phyloP scores from a whole-genome alignment of 2,797 vertebrate genomes.

The Danio kyathit region DNA sequence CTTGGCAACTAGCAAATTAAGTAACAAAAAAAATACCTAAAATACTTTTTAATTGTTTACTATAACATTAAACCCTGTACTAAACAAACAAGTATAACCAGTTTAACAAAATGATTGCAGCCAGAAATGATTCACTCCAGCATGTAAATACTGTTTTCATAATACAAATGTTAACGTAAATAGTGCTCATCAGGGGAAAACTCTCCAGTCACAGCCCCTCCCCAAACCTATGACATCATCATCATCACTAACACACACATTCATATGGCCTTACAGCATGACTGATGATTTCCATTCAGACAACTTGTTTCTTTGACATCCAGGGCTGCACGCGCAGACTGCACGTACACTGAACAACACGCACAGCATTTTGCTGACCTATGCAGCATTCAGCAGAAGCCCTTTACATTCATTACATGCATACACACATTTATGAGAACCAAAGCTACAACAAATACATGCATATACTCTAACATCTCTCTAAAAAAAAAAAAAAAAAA shows the following conservation, averaged over 20 bases:
- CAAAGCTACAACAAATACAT: not conserved
- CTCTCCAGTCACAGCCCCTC: not conserved
- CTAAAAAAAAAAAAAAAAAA: no score
- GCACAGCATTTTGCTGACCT: conserved; percentile 26
- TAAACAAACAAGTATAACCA: not conserved
- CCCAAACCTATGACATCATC: not conserved
- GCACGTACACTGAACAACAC: conserved; percentile 28
- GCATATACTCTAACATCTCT: not conserved
- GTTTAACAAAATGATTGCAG: no score
- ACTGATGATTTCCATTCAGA: not conserved
- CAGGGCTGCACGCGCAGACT: not conserved
- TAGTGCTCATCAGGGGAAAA: not conserved
- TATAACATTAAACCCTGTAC: not conserved
- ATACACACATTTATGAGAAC: not conserved
- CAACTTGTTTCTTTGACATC: not conserved
- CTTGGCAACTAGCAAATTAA: not conserved
- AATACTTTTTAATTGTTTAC: not conserved
- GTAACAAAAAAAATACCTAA: not conserved
- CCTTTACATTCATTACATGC: conserved; percentile 4
- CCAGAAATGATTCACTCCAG: not conserved
- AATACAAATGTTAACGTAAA: conserved; percentile 1
- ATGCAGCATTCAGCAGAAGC: not conserved
- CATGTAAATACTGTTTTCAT: not conserved
- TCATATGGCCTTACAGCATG: not conserved
- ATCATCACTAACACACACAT: not conserved